These are phyloP conservation scores for Tolypeutes matacus DNA, from an alignment of 2,797 vertebrate species.

Conservation along the genomic window DNA sequence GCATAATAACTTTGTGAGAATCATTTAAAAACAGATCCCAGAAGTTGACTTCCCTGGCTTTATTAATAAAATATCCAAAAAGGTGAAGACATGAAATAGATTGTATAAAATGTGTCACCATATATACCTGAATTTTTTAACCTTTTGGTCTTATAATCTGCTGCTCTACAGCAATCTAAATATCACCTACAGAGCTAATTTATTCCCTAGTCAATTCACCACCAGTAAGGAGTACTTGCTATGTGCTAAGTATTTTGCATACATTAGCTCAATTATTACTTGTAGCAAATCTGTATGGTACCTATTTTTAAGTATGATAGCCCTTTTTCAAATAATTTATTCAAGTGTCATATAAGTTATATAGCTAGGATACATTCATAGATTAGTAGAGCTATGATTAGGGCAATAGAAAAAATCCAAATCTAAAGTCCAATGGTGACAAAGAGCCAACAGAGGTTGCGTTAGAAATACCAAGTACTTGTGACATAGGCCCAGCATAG, in stretches of 20 bases:
- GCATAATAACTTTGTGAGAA: conserved; percentile 6
- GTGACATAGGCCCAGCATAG: neutral
- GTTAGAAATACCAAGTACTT: neutral
- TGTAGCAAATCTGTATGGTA: neutral
- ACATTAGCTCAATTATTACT: neutral
- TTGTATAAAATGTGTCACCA: neutral
- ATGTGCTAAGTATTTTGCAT: neutral
- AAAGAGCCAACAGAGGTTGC: neutral
- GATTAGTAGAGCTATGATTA: neutral
- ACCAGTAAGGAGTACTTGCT: neutral
- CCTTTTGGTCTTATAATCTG: neutral
- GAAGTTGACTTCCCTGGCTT: neutral
- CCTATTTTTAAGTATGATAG: neutral
- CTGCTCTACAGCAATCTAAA: neutral
- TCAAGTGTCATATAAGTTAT: neutral
- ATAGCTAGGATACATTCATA: neutral
- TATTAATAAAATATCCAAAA: conserved; percentile 4
- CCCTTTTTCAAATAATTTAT: neutral
- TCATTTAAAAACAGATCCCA: neutral
- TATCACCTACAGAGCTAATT: neutral
- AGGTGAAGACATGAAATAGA: neutral
- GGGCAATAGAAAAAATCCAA: neutral
- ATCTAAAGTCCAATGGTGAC: neutral
- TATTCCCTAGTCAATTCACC: neutral
- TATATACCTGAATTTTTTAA: neutral